A percentile compares a stretch with the other conserved stretches of the same genome.
Evolutionary conservation across 2,888 invertebrate genomes (phyloP).

Genomic region (Leptopilina syphax): DNA sequence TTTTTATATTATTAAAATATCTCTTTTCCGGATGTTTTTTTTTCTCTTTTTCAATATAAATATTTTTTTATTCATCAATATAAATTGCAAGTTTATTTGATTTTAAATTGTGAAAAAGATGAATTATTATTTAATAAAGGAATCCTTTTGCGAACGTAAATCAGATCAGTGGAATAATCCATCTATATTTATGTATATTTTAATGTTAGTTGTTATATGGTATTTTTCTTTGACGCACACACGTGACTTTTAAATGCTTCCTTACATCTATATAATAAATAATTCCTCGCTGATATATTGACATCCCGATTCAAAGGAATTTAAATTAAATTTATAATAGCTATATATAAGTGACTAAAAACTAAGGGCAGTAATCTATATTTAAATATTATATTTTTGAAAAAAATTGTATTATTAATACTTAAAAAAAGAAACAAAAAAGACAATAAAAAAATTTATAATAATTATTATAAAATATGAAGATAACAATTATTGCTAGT

Average conservation of each 20-base stretch:
- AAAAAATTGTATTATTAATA: no score
- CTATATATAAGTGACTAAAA: no score
- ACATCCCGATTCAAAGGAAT: background rate
- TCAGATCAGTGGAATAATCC: conserved; percentile 36
- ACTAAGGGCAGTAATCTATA: no score
- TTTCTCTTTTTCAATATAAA: no score
- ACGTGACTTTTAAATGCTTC: conserved; percentile 24
- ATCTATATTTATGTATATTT: conserved; percentile 6
- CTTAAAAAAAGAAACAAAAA: no score
- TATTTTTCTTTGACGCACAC: background rate
- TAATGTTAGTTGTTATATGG: background rate
- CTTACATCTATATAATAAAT: background rate
- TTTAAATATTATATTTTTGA: no score
- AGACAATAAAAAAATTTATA: no score
- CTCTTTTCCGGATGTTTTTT: background rate
- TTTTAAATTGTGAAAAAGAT: conserved; percentile 16
- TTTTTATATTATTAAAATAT: background rate
- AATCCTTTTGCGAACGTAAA: conserved; percentile 1
- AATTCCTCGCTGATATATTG: conserved; percentile 27
- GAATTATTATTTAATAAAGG: background rate
- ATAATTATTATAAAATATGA: no score
- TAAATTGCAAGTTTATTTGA: background rate
- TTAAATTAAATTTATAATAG: no score
- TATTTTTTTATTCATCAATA: no score
- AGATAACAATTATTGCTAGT: no score